Evolutionary conservation across 1,140 invertebrate genomes (phyloP).

Genomic region (Lethrus apterus): DNA sequence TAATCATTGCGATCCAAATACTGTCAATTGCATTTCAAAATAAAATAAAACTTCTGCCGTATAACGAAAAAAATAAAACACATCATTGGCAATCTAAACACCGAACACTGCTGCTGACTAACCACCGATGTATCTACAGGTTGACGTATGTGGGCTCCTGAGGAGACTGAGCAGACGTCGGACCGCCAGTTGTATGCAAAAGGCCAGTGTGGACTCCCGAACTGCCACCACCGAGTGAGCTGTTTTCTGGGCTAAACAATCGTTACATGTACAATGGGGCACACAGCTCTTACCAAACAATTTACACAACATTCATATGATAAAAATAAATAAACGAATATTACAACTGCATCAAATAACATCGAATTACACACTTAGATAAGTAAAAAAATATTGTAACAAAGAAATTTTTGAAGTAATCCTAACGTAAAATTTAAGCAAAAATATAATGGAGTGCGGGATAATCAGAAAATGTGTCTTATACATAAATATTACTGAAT

Average conservation of each 20-base stretch:
- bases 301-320: constrained; percentile 17
- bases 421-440: constrained; percentile 13
- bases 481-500: constrained; percentile 18
- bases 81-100: constrained; percentile 26
- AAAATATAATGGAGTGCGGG: constrained; percentile 20
- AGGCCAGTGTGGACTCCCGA: constrained; percentile 46
- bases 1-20: constrained; percentile 4
- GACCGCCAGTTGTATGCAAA: constrained; percentile 40
- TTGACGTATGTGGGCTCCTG: constrained; percentile 89
- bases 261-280: constrained; percentile 39
- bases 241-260: constrained; percentile 50
- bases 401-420: no score
- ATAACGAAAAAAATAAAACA: constrained; percentile 19
- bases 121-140: constrained; percentile 48
- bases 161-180: constrained; percentile 63
- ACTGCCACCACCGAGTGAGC: constrained; percentile 51
- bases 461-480: constrained; percentile 47
- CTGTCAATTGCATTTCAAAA: constrained; percentile 12
- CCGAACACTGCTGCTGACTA: constrained; percentile 52
- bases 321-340: constrained; percentile 15
- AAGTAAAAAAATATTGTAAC: constrained; percentile 18
- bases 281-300: constrained; percentile 21
- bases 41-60: no score
- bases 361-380: constrained; percentile 11
- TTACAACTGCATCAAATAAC: constrained; percentile 10